Percentiles rank a stretch among this genome's conserved stretches.
These are phyloP conservation scores for Phataginus tetradactyla DNA, from an alignment of 2,797 vertebrate species.

Conservation along the genomic window DNA sequence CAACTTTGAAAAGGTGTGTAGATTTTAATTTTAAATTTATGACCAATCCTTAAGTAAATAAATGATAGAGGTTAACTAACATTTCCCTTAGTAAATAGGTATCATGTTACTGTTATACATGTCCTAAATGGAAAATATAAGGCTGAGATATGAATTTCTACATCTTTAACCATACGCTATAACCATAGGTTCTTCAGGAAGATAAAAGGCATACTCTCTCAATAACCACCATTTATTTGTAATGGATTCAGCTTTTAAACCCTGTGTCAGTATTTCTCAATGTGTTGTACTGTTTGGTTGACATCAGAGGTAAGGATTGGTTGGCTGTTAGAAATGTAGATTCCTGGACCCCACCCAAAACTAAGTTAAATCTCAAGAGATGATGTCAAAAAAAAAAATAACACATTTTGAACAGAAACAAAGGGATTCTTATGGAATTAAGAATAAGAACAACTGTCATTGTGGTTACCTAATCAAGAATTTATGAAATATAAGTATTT, in stretches of 20 bases:
- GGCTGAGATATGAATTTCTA: neutral
- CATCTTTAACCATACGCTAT: neutral
- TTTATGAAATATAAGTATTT: neutral
- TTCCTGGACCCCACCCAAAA: neutral
- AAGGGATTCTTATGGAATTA: neutral
- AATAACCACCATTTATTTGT: neutral
- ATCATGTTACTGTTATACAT: neutral
- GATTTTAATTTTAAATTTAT: slow-evolving; percentile 47
- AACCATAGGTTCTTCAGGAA: neutral
- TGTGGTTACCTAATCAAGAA: neutral
- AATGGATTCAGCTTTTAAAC: neutral
- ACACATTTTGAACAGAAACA: neutral
- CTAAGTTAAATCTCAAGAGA: neutral
- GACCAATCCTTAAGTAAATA: neutral
- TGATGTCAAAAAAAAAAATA: neutral
- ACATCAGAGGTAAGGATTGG: neutral
- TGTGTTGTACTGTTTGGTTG: neutral
- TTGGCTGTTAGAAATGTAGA: neutral
- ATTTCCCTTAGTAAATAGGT: neutral
- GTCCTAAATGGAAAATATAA: neutral
- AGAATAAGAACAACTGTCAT: neutral
- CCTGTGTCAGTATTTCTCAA: neutral
- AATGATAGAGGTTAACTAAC: neutral
- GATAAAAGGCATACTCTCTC: neutral
- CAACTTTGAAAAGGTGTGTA: neutral